phyloP scores from a whole-genome alignment of 2,888 invertebrate genomes.

The Oligia fasciuncula region DNA sequence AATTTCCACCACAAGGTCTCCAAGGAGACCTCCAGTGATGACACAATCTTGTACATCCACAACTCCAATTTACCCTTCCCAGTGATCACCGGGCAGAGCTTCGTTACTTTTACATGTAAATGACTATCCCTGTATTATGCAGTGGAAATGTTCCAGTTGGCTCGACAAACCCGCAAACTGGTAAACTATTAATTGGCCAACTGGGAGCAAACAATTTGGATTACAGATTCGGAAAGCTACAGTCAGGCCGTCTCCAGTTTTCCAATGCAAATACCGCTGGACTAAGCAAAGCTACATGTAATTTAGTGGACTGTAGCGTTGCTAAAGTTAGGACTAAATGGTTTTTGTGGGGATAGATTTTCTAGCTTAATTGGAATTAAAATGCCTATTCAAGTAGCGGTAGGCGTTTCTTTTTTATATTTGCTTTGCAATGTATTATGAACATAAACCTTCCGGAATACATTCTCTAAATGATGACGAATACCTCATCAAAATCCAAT shows the following conservation, averaged over 20 bases:
- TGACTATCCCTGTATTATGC: slow-evolving; percentile 51
- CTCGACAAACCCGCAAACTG: slow-evolving; percentile 55
- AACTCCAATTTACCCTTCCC: slow-evolving; percentile 36
- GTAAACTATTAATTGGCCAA: slow-evolving; percentile 65
- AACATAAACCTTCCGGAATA: too few relatives aligned
- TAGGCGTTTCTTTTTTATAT: background rate
- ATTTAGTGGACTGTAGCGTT: slow-evolving; percentile 7
- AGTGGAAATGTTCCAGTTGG: slow-evolving; percentile 52
- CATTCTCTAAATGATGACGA: too few relatives aligned
- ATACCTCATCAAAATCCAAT: too few relatives aligned
- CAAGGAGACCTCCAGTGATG: background rate
- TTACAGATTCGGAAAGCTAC: slow-evolving; percentile 62
- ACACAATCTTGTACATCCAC: slow-evolving; percentile 21
- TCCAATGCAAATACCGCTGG: slow-evolving; percentile 57
- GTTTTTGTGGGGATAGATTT: slow-evolving; percentile 4
- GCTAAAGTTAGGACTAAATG: slow-evolving; percentile 24
- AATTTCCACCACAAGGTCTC: slow-evolving; percentile 4
- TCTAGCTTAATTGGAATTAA: background rate
- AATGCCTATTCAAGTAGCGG: background rate
- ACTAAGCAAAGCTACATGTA: slow-evolving; percentile 38
- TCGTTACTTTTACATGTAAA: slow-evolving; percentile 58
- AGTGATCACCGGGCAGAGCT: slow-evolving; percentile 25
- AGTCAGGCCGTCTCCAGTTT: slow-evolving; percentile 50
- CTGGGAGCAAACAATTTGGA: slow-evolving; percentile 65
- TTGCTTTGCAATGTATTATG: too few relatives aligned